phyloP scores from a whole-genome alignment of 2,113 vertebrate species.

The Platycercus adscitus region DNA sequence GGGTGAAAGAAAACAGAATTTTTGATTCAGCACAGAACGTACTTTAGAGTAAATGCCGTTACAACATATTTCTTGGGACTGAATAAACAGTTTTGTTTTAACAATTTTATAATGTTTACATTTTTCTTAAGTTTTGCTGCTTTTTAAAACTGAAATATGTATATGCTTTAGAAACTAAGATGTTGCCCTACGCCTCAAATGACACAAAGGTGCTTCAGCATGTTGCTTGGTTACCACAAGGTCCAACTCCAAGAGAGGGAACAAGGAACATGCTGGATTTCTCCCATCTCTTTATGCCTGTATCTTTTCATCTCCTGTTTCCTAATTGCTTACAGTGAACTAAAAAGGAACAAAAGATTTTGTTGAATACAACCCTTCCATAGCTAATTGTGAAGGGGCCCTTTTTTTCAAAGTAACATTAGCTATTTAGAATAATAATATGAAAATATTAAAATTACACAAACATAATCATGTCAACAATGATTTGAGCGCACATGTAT shows the following conservation, averaged over 20 bases:
- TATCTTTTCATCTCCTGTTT: background rate
- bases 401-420: background rate
- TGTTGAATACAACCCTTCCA: background rate
- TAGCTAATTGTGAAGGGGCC: background rate
- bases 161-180: background rate
- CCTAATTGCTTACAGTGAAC: background rate
- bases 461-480: background rate
- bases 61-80: background rate
- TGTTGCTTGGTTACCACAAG: background rate
- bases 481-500: accelerated
- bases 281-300: background rate
- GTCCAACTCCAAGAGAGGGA: background rate
- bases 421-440: background rate
- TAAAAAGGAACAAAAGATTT: background rate
- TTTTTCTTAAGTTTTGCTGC: background rate
- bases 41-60: background rate
- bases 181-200: background rate
- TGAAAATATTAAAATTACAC: background rate
- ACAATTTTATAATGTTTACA: background rate
- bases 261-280: background rate
- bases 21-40: background rate
- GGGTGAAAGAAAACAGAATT: background rate
- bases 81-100: background rate
- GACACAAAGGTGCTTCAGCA: background rate
- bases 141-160: background rate